Evolutionary conservation across 2,888 invertebrate genomes (phyloP), one percentile per base, ranked within the genome.

Genomic region (Lysandra coridon): DNA sequence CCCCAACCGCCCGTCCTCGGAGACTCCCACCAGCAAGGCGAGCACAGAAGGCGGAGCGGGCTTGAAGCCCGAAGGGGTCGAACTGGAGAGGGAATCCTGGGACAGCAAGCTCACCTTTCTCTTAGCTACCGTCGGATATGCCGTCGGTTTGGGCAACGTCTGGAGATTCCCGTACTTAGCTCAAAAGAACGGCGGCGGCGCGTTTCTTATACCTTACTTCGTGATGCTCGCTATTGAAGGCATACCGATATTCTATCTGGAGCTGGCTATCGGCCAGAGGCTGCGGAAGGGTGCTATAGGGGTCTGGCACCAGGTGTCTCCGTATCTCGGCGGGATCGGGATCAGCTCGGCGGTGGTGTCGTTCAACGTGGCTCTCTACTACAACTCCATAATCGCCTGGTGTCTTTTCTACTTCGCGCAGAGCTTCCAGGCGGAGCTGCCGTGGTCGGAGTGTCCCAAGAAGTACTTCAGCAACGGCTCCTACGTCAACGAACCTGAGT

Each of bases 301-400:
- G 0, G 98, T 98, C 1, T 99, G 99, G 99, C 98, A 98, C 90
- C 98, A 98, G 92, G 97, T 98, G 78, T 98, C 98, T 37, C 98
- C 98, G 0, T 98, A 97, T 88, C 92, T 98, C 84, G 98, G 97
- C 30, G 98, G 98, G 17, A 98, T 98, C 80, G 98, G 99, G 33
- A 97, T 99, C 84, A 98, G 99, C 87, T 98, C 98, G 80, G 99
- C 99, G 1, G 97, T 99, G 82, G 99, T 99, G 57, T 99, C 99
- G 1, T 99, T 98, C 93, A 98, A 99, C 88, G 99, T 99, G 82
- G 99, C 98, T 14, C 95, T 99, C 83, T 99, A 99, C 92, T 99
- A 99, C 93, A 99, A 99, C 92, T 99, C 99, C 81, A 99, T 99
- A 85, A 99, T 99, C 84, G 99, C 99, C 81, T 99, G 99, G 99